These are phyloP conservation scores for Phoxinus phoxinus DNA, from an alignment of 2,113 vertebrate species.

Conservation along the genomic window DNA sequence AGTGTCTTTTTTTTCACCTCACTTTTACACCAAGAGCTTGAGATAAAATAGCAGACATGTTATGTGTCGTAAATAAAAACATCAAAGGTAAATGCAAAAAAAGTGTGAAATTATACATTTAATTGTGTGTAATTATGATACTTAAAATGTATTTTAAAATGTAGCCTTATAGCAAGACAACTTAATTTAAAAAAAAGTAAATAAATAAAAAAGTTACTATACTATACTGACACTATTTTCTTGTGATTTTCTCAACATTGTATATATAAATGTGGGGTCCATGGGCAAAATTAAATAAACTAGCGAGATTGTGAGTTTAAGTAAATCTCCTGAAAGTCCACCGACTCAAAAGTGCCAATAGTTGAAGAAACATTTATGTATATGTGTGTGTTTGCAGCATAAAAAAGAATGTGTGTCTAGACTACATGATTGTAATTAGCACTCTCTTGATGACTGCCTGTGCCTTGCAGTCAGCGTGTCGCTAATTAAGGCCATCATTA, in stretches of 20 bases:
- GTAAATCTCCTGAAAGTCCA: background rate
- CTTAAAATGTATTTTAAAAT: too few relatives aligned
- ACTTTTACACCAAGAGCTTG: too few relatives aligned
- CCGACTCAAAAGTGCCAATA: background rate
- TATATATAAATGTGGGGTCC: background rate
- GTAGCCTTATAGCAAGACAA: too few relatives aligned
- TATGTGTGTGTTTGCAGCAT: background rate
- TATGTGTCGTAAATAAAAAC: too few relatives aligned
- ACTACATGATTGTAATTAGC: slow-evolving; percentile 41
- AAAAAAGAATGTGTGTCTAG: background rate
- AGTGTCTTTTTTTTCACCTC: too few relatives aligned
- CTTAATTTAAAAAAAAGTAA: too few relatives aligned
- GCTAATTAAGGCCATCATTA: slow-evolving; percentile 42
- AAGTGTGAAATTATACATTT: too few relatives aligned
- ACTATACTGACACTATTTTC: too few relatives aligned
- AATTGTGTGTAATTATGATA: too few relatives aligned
- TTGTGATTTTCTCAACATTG: background rate
- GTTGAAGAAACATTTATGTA: background rate
- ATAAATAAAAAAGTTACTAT: too few relatives aligned
- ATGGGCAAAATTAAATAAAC: background rate
- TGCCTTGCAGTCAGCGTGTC: background rate
- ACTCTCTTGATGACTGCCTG: slow-evolving; percentile 37
- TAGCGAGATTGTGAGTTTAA: background rate
- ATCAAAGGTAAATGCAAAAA: too few relatives aligned
- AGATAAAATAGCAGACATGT: too few relatives aligned